These are phyloP conservation scores for Alentia gelatinosa DNA, from an alignment of 2,888 invertebrate genomes.

Conservation along the genomic window DNA sequence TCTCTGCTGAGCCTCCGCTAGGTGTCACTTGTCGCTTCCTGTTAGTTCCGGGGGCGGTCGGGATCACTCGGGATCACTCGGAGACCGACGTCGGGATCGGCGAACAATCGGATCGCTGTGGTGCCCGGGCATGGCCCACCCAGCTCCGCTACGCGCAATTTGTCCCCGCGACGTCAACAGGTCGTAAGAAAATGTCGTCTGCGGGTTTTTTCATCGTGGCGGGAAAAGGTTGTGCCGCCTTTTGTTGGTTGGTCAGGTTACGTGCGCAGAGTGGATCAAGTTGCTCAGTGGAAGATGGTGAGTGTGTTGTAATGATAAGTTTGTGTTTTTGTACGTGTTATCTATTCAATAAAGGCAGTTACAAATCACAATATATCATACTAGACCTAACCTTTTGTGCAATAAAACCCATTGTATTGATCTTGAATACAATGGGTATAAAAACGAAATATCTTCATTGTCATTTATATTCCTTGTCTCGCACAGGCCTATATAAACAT, in stretches of 20 bases:
- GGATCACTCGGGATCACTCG: constrained; percentile 11
- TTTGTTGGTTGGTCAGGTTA: constrained; percentile 31
- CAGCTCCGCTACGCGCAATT: constrained; percentile 46
- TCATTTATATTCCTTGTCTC: too few species aligned
- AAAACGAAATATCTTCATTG: too few species aligned
- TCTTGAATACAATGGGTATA: too few species aligned
- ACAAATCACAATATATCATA: too few species aligned
- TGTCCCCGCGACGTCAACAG: constrained; percentile 26
- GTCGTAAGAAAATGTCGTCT: constrained; percentile 45
- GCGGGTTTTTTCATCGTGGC: background rate
- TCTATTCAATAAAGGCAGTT: too few species aligned
- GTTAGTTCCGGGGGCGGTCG: constrained; percentile 22
- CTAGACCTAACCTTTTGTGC: too few species aligned
- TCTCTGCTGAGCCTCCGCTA: background rate
- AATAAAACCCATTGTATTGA: too few species aligned
- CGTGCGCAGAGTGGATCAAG: background rate
- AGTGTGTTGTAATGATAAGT: too few species aligned
- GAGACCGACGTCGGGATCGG: background rate
- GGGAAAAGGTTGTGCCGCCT: background rate
- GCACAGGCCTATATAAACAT: too few species aligned
- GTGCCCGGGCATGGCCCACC: constrained; percentile 4
- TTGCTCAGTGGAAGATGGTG: background rate
- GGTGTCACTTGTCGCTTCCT: constrained; percentile 39
- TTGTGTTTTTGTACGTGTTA: too few species aligned
- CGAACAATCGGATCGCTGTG: constrained; percentile 23